Evolutionary conservation across 2,888 invertebrate species (phyloP).

Genomic region (Polydrusus pterygomalis): DNA sequence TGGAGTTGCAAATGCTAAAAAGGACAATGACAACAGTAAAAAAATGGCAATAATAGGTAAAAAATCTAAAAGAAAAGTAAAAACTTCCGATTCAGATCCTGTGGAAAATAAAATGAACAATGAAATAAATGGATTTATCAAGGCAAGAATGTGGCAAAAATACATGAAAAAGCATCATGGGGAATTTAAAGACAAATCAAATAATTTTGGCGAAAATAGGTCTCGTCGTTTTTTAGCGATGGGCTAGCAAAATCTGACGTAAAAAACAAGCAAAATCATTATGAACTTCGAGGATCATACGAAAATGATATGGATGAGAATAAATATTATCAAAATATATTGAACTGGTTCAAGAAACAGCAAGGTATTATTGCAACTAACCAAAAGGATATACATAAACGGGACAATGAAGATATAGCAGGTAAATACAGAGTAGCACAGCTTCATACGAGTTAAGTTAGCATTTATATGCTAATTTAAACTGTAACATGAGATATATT

Average conservation of each 20-base stretch:
- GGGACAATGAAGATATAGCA: neutral
- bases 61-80: conserved; percentile 26
- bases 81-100: neutral
- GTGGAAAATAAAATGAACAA: conserved; percentile 31
- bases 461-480: too few relatives aligned
- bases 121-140: conserved; percentile 36
- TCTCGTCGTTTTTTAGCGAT: conserved; percentile 49
- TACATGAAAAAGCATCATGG: conserved; percentile 19
- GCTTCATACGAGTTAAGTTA: too few relatives aligned
- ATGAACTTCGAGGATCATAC: neutral
- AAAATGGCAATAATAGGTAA: neutral
- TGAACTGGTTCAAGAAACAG: conserved; percentile 1
- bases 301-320: conserved; percentile 9
- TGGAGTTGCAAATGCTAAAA: conserved; percentile 46
- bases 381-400: conserved; percentile 5
- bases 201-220: conserved; percentile 17
- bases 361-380: neutral
- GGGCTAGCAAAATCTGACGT: conserved; percentile 51
- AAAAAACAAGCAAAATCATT: neutral
- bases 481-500: too few relatives aligned
- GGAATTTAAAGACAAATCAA: conserved; percentile 1
- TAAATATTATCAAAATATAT: neutral
- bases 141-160: conserved; percentile 41
- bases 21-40: neutral
- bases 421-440: too few relatives aligned